These are phyloP conservation scores for Seriola quinqueradiata DNA, from an alignment of 2,113 vertebrate genomes.

Conservation along the genomic window DNA sequence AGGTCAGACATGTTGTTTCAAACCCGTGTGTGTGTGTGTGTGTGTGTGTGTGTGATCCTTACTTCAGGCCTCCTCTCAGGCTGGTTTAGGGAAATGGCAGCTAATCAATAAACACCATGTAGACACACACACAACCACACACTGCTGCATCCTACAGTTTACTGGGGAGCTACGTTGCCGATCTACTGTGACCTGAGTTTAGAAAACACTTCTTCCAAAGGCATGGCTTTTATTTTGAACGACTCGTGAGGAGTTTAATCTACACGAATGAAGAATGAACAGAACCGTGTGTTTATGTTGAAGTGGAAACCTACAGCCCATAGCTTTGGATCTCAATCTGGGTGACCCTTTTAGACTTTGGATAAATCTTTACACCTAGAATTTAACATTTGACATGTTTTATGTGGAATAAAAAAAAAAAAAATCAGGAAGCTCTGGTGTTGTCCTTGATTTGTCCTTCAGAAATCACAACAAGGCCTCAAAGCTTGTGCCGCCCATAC, in stretches of 20 bases:
- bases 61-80: slow-evolving; percentile 13
- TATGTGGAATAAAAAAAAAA: background rate
- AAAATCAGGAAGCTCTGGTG: background rate
- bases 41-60: slow-evolving; percentile 3
- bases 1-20: slow-evolving; percentile 20
- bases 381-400: background rate
- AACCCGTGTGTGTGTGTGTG: background rate
- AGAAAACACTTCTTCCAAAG: background rate
- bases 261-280: background rate
- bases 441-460: slow-evolving; percentile 56
- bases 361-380: background rate
- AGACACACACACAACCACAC: slow-evolving; percentile 22
- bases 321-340: background rate
- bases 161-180: background rate
- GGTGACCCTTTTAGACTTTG: background rate
- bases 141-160: slow-evolving; percentile 5
- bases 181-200: background rate
- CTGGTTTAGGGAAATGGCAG: slow-evolving; percentile 57
- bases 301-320: background rate
- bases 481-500: background rate
- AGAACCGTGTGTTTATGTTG: background rate
- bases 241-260: rapidly evolving
- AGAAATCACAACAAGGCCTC: background rate
- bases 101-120: slow-evolving; percentile 71
- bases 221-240: slow-evolving; percentile 27